Conservation (phyloP, 1,140 invertebrate genomes). For the Phortica variegata region DNA sequence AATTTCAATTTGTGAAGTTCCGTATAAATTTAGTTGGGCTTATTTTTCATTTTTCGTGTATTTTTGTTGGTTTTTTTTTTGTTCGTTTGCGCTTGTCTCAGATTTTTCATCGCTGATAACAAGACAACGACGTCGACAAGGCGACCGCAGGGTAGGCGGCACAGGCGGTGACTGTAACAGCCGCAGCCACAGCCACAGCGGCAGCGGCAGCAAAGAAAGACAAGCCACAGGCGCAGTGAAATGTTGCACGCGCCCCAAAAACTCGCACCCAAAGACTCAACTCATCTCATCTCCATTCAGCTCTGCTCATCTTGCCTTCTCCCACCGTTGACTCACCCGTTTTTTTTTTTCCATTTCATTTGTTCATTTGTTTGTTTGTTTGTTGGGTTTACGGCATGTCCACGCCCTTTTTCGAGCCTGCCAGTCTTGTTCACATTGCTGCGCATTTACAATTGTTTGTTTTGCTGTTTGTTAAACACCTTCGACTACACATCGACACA, state of each 20-base stretch:
- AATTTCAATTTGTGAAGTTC: slow-evolving; percentile 52
- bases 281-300: slow-evolving; percentile 6
- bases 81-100: slow-evolving; percentile 19
- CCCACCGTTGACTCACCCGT: too few relatives aligned
- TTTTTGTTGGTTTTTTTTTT: slow-evolving; percentile 16
- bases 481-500: slow-evolving; percentile 44
- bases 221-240: neutral
- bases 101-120: slow-evolving; percentile 50
- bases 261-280: slow-evolving; percentile 5
- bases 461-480: slow-evolving; percentile 56
- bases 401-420: slow-evolving; percentile 25
- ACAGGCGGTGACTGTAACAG: slow-evolving; percentile 11
- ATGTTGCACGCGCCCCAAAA: neutral
- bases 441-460: slow-evolving; percentile 47
- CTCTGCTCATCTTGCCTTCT: neutral
- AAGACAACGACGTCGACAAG: too few relatives aligned
- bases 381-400: slow-evolving; percentile 28
- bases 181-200: slow-evolving; percentile 10
- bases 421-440: slow-evolving; percentile 24
- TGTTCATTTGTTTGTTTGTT: neutral
- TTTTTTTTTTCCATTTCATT: too few relatives aligned
- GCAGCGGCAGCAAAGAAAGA: slow-evolving; percentile 2
- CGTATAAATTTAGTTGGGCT: slow-evolving; percentile 32
- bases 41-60: neutral
- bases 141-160: slow-evolving; percentile 16